Evolutionary conservation across 2,797 vertebrate species (phyloP).

Genomic region (Labroides dimidiatus): DNA sequence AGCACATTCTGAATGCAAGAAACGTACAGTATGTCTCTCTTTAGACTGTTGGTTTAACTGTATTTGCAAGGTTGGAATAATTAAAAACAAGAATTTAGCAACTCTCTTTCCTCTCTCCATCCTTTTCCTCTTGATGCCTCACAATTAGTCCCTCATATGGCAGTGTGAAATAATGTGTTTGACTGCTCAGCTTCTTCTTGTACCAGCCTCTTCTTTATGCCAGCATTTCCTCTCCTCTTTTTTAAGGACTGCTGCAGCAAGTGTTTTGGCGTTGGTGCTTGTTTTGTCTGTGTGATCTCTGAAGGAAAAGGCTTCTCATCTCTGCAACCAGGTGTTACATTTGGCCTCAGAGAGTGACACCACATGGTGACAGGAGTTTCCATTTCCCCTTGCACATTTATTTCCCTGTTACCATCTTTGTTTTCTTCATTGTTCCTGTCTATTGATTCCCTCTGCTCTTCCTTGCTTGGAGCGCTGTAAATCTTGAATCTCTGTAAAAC

Average conservation of each 20-base stretch:
- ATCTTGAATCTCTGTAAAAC: neutral
- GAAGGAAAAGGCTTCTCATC: constrained; percentile 30
- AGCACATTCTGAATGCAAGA: constrained; percentile 37
- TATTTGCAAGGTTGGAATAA: constrained; percentile 49
- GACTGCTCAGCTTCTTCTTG: constrained; percentile 42
- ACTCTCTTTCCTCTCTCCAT: neutral
- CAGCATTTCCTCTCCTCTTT: constrained; percentile 25
- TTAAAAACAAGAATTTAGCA: constrained; percentile 37
- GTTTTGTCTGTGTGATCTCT: constrained; percentile 22
- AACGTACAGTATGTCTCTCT: constrained; percentile 1
- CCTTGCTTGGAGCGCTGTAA: constrained; percentile 7
- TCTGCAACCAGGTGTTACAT: constrained; percentile 47
- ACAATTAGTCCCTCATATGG: constrained; percentile 47
- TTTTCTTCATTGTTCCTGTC: constrained; percentile 3
- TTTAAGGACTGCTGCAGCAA: constrained; percentile 4
- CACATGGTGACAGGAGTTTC: constrained; percentile 36
- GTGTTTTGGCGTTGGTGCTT: neutral
- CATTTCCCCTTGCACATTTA: constrained; percentile 19
- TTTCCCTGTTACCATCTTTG: constrained; percentile 2
- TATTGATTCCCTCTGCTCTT: constrained; percentile 10
- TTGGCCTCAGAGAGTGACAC: constrained; percentile 44
- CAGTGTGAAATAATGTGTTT: constrained; percentile 46
- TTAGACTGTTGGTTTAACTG: constrained; percentile 25
- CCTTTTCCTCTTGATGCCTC: constrained; percentile 26
- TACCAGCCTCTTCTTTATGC: constrained; percentile 32